phyloP scores from a whole-genome alignment of 2,797 vertebrate genomes.

The Neosilurus hyrtlii region DNA sequence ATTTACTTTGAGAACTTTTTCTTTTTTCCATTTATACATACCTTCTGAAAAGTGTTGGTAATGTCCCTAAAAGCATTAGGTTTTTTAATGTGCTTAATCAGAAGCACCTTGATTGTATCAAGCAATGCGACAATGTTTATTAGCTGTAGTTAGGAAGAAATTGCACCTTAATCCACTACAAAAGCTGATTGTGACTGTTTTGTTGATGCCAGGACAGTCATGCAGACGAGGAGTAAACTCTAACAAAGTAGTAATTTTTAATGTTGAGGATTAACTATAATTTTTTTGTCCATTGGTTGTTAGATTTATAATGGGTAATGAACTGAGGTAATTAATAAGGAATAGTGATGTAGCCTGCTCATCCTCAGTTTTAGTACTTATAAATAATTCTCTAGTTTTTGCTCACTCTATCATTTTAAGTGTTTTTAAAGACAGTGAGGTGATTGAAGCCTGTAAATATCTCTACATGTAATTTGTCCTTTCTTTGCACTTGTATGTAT shows the following conservation, averaged over 20 bases:
- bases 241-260: not conserved
- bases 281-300: not conserved
- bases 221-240: not conserved
- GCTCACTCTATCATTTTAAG: constrained; percentile 12
- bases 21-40: not conserved
- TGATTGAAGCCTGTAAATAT: constrained; percentile 42
- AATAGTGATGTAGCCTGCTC: not conserved
- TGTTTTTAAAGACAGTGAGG: constrained; percentile 25
- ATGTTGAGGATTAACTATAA: not conserved
- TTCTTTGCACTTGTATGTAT: constrained; percentile 37
- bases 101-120: constrained; percentile 26
- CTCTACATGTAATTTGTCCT: constrained; percentile 41
- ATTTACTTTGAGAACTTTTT: constrained; percentile 15
- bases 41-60: constrained; percentile 6
- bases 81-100: not conserved
- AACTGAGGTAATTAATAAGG: not conserved
- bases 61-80: not conserved
- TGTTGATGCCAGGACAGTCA: not conserved
- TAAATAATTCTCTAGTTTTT: not conserved
- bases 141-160: not conserved
- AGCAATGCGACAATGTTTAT: not conserved
- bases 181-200: constrained; percentile 6
- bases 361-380: constrained; percentile 8
- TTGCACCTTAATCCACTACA: constrained; percentile 16
- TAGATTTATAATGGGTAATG: not conserved